Evolutionary conservation across 1,140 invertebrate genomes (phyloP).

Genomic region (Oppia nitens): DNA sequence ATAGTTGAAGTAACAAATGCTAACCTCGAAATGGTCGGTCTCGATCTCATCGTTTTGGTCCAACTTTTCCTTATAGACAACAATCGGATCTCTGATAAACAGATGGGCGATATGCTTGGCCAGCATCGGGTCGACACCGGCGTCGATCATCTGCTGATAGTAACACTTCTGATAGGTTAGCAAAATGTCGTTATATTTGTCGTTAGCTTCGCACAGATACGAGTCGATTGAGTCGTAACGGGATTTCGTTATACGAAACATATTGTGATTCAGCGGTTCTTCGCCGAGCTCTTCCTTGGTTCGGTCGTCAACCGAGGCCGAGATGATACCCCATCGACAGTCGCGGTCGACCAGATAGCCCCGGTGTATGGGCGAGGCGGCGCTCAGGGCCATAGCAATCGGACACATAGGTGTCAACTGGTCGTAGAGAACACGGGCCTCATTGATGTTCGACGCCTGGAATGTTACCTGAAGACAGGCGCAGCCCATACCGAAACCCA

Average conservation of each 20-base stretch:
- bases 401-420: slow-evolving; percentile 92
- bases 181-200: slow-evolving; percentile 78
- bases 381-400: slow-evolving; percentile 88
- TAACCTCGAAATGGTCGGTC: slow-evolving; percentile 95
- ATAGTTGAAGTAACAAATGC: slow-evolving; percentile 2
- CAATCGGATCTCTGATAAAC: slow-evolving; percentile 93
- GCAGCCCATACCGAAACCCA: slow-evolving; percentile 99
- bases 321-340: slow-evolving; percentile 91
- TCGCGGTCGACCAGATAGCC: slow-evolving; percentile 87
- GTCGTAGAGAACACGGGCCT: slow-evolving; percentile 90
- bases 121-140: slow-evolving; percentile 69
- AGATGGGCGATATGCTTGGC: slow-evolving; percentile 87
- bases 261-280: slow-evolving; percentile 29
- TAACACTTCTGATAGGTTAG: slow-evolving; percentile 69
- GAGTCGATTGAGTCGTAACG: slow-evolving; percentile 95
- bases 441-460: slow-evolving; percentile 88
- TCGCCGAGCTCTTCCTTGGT: slow-evolving; percentile 76
- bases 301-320: slow-evolving; percentile 84
- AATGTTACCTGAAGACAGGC: slow-evolving; percentile 92
- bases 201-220: slow-evolving; percentile 73
- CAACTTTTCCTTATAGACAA: slow-evolving; percentile 87
- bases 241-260: slow-evolving; percentile 83
- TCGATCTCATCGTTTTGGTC: slow-evolving; percentile 83
- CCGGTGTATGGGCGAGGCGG: slow-evolving; percentile 82
- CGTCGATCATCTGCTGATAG: slow-evolving; percentile 59